Base-by-base conservation (phyloP, 2,888 invertebrate species). In the Parthenolecanium corni region DNA sequence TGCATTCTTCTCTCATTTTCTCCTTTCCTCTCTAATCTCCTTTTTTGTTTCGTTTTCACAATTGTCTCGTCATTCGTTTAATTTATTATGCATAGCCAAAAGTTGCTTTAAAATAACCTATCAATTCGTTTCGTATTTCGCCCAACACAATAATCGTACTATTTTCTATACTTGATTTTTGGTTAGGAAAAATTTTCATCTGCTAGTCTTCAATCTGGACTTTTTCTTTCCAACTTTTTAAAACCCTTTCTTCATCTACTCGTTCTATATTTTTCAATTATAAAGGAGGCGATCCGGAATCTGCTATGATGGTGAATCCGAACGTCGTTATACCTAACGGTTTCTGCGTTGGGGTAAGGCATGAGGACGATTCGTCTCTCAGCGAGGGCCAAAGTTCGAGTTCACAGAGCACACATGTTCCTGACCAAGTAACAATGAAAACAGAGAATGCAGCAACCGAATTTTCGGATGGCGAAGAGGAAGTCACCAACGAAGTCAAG, bases 231-330 rank as follows among this genome's bases (percentile, higher is more conserved):
- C 9, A 11, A 38, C 14, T 11, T 38, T 38, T 38, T 12, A 12
- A 38, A 38, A 12, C 14, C 9, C 14, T 38, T 11, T 38, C 14
- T 12, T 38, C 14, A 38, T 38, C 38, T 11, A 38, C 38, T 38
- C 14, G 38, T 38, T 64, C 64, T n/a, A 31, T 65, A 61, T 64
- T 66, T 58, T 64, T 67, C 31, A 63, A 65, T 63, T 67, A 65
- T 24, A 63, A 66, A 53, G 68, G 66, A 38, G 68, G 67, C 0
- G 68, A 67, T 23, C 66, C 67, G 56, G 68, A 68, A 36, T 66
- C 66, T 2, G 82, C 83, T 69, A 81, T 83, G 67, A 84, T 91
- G 81, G 92, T 92, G 4, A 91, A 92, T 76, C 92, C 92, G 3
- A 90, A 89, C 71, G 88, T 87, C 24, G 90, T 91, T 47, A 86